Conservation (phyloP, 2,113 vertebrate species). For the Rhinolophus ferrumequinum region DNA sequence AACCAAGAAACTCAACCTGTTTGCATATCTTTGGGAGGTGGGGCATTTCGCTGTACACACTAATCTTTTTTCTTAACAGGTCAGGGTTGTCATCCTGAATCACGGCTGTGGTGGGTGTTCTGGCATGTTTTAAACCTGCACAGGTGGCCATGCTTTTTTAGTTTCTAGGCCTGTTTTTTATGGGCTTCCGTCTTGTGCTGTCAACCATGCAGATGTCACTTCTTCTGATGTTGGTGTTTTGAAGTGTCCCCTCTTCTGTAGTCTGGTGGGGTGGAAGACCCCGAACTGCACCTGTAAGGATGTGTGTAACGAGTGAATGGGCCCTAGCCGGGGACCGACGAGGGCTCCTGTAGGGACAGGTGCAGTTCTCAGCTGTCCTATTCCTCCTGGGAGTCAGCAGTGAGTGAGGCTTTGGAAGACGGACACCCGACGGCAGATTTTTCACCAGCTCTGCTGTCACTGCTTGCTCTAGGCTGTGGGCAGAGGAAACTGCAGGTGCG, state of each 20-base stretch:
- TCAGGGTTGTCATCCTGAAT: background rate
- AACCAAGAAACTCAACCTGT: background rate
- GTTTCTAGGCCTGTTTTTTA: background rate
- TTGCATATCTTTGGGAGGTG: background rate
- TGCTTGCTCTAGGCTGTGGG: background rate
- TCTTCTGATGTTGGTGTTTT: background rate
- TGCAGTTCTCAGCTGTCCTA: background rate
- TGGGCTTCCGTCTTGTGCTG: background rate
- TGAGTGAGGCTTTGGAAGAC: background rate
- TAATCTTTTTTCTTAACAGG: background rate
- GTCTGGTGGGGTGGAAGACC: background rate
- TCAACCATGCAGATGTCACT: background rate
- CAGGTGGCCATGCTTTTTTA: background rate
- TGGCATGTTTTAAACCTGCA: background rate
- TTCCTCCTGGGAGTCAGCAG: background rate
- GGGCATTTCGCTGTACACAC: background rate
- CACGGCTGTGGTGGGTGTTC: background rate
- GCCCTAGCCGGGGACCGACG: background rate
- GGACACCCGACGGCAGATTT: background rate
- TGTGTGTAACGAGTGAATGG: background rate
- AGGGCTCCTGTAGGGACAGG: background rate
- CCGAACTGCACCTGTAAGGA: background rate
- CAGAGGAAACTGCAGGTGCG: rapidly evolving
- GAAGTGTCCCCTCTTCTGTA: background rate
- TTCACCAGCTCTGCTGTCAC: rapidly evolving